These are phyloP conservation scores for Echinops telfairi DNA, from an alignment of 2,113 vertebrate genomes.

Conservation along the genomic window DNA sequence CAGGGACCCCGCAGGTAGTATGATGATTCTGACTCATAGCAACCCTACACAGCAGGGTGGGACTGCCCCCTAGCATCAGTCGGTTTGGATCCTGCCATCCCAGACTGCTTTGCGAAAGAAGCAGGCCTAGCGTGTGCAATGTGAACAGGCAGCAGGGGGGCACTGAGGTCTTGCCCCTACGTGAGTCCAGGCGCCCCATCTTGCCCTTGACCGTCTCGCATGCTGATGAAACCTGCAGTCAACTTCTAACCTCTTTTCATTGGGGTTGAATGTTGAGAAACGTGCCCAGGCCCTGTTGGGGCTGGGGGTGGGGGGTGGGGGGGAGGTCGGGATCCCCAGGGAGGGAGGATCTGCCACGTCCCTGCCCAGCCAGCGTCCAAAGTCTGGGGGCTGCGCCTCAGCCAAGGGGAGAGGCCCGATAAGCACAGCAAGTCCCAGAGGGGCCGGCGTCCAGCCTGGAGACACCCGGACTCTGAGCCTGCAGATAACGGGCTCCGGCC, in stretches of 20 bases:
- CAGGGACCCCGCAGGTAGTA: too few species aligned
- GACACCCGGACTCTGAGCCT: slow-evolving; percentile 56
- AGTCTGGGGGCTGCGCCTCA: slow-evolving; percentile 11
- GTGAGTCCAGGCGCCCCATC: neutral
- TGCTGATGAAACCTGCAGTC: slow-evolving; percentile 2
- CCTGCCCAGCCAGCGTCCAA: slow-evolving; percentile 6
- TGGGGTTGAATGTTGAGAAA: slow-evolving; percentile 58
- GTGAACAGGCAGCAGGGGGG: accelerated
- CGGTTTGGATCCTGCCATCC: too few species aligned
- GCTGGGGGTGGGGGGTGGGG: neutral
- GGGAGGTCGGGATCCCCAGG: neutral
- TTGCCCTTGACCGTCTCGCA: neutral
- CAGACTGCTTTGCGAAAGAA: neutral
- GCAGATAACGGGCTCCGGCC: slow-evolving; percentile 18
- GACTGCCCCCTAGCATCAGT: too few species aligned
- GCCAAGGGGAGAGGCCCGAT: neutral
- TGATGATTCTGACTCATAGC: too few species aligned
- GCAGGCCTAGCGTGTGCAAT: accelerated
- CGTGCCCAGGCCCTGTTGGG: neutral
- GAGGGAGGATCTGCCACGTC: neutral
- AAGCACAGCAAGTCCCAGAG: neutral
- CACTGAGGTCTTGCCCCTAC: neutral
- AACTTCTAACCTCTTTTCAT: slow-evolving; percentile 66
- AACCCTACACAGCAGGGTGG: too few species aligned
- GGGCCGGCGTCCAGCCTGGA: neutral